Percentiles rank a stretch among this genome's conserved stretches.
Evolutionary conservation across 2,113 vertebrate genomes (phyloP).

Genomic region (Fulmarus glacialis): DNA sequence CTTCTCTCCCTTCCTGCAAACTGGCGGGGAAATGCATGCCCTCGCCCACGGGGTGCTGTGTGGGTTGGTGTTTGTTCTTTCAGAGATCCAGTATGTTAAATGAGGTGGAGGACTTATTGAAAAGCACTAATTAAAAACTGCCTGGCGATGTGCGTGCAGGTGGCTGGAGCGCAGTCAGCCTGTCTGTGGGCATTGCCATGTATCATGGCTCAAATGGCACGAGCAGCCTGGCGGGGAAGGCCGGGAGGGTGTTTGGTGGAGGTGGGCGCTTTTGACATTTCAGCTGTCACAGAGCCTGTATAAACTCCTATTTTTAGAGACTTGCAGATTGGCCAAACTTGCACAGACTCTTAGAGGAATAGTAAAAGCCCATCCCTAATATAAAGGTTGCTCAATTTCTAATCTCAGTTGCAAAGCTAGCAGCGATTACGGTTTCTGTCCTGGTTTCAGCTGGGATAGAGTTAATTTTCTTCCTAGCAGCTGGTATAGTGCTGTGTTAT

Average conservation of each 20-base stretch:
- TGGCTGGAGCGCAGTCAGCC: not conserved
- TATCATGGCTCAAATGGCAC: accelerated
- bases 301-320: not conserved
- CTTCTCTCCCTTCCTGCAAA: not conserved
- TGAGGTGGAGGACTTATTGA: not conserved
- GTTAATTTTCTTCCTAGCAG: too few relatives aligned
- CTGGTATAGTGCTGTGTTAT: too few relatives aligned
- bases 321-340: not conserved
- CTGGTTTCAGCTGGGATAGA: too few relatives aligned
- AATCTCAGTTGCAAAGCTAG: not conserved
- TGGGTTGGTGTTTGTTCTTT: not conserved
- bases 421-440: not conserved
- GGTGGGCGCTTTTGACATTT: accelerated
- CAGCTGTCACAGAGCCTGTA: not conserved
- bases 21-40: not conserved
- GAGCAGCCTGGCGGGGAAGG: accelerated
- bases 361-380: not conserved
- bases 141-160: not conserved
- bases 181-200: accelerated
- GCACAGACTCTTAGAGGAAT: not conserved
- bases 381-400: not conserved
- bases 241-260: accelerated
- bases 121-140: not conserved
- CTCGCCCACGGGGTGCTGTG: accelerated
- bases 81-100: not conserved